Base-by-base conservation (phyloP, 1,140 invertebrate genomes). In the Diprion similis region DNA sequence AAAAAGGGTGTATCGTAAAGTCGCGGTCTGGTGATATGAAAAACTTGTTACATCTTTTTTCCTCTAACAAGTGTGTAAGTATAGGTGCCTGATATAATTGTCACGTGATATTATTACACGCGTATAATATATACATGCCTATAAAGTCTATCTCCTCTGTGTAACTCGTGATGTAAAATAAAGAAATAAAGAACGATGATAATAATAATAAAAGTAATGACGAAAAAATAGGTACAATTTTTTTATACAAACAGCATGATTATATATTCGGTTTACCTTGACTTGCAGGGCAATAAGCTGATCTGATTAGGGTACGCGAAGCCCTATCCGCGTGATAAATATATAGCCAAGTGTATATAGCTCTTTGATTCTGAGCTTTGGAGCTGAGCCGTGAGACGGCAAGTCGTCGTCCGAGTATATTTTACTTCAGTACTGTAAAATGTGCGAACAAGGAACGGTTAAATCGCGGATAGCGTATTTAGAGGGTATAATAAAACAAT, bases 241-340 rank as follows among this genome's bases (percentile, higher is more conserved):
- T 51, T 4, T 59, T 15, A 59, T 59, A 59, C 11, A 59, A 59
- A 15, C n/a, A 15, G 6, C n/a, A 17, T 15, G n/a, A 59, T n/a
- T 51, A 48, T 45, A 66, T 10, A 48, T 68, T 70, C 24, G 47
- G 73, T 73, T 78, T 69, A 68, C 75, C 74, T 74, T 77, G 77
- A 77, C 71, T 37, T 6, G 24, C 69, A 65, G 71, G 76, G 73
- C 68, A 19, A 70, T 75, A 73, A 68, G 73, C 76, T 74, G 77
- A 88, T 88, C 83, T 83, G 78, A 88, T 88, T 88, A 88, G 80
- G 24, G 19, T 81, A 80, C 71, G 73, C 74, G 85, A 88, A 88
- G 83, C 85, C 85, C 72, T 82, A 82, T 73, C 76, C 70, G 51
- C n/a, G 11, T 59, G 51, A 81, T 83, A 83, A 81, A 71, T 84